Evolutionary conservation across 1,140 invertebrate genomes (phyloP), one percentile per base, ranked within the genome.

Genomic region (Hylyphantes graminicola): DNA sequence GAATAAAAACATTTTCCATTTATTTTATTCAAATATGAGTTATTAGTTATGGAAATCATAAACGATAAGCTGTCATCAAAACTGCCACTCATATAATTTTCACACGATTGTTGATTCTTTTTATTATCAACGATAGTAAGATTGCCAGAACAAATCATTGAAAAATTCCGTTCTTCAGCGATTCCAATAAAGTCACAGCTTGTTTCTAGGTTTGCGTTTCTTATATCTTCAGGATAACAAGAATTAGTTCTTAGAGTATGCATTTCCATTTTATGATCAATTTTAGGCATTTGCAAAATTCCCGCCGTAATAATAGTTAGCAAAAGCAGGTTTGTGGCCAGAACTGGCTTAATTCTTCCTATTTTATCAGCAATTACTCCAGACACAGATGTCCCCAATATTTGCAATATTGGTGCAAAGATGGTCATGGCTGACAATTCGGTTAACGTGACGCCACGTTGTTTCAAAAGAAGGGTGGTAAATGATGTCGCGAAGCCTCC

Each of bases 281-380:
- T 55, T 9, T 74, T 57, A 7, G 55, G 82, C 3, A 59, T 9
- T 0, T 68, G 6, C 13, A 77, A 48, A 13, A 85, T 76, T 7
- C 54, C 7, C 12, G 21, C 5, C 13, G 61, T 11, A 3, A 21
- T n/a, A 2, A 54, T 5, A 0, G 51, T 11, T 15, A 55, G 9
- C 10, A 85, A 17, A 6, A 85, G 15, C 7, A 85, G n/a, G 21
- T 85, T 85, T 4, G 10, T 55, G 7, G 77, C 53, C 5, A 85
- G 65, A 19, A 85, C 74, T 15, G 82, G 82, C 6, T 85, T 85
- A 7, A 73, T 51, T 57, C 65, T 48, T 51, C 82, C 82, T 10
- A 85, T 59, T 70, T 77, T 85, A 48, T 85, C 82, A 7, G 82
- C 72, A 15, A 85, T 19, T 8, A 85, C 35, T 59, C 82, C 82